phyloP scores from a whole-genome alignment of 2,113 vertebrate genomes.

The Collichthys lucidus region DNA sequence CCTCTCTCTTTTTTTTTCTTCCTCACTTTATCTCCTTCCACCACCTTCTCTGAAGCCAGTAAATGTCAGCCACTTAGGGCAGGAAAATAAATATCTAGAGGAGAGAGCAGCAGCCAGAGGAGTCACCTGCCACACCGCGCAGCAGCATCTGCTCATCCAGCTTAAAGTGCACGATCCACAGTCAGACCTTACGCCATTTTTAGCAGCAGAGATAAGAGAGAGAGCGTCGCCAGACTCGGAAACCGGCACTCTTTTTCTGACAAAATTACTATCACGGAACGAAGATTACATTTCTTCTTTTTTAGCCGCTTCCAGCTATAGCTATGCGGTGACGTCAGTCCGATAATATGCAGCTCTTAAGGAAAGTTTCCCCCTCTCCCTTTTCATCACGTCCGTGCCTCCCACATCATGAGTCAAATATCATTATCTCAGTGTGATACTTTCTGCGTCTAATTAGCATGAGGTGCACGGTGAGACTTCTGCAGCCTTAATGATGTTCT shows the following conservation, averaged over 20 bases:
- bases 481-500: constrained; percentile 59
- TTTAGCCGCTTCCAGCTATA: constrained; percentile 8
- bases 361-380: constrained; percentile 29
- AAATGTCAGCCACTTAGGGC: constrained; percentile 59
- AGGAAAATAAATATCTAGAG: constrained; percentile 52
- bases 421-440: constrained; percentile 66
- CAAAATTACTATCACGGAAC: constrained; percentile 3
- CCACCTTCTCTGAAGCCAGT: constrained; percentile 32
- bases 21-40: constrained; percentile 46
- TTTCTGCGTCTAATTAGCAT: constrained; percentile 65
- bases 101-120: constrained; percentile 32
- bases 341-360: constrained; percentile 21
- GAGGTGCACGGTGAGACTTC: constrained; percentile 61
- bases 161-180: constrained; percentile 40
- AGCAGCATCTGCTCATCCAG: constrained; percentile 60
- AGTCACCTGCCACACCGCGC: constrained; percentile 48
- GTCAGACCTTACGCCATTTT: constrained; percentile 37
- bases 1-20: not conserved
- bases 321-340: constrained; percentile 31
- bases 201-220: constrained; percentile 46
- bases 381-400: constrained; percentile 38
- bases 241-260: constrained; percentile 3
- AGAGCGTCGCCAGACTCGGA: constrained; percentile 4
- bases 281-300: not conserved
- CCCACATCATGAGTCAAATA: constrained; percentile 62